A percentile compares a stretch with the other conserved stretches of the same genome.
Evolutionary conservation across 2,113 vertebrate genomes (phyloP).

Genomic region (Leptobrachium leishanense): DNA sequence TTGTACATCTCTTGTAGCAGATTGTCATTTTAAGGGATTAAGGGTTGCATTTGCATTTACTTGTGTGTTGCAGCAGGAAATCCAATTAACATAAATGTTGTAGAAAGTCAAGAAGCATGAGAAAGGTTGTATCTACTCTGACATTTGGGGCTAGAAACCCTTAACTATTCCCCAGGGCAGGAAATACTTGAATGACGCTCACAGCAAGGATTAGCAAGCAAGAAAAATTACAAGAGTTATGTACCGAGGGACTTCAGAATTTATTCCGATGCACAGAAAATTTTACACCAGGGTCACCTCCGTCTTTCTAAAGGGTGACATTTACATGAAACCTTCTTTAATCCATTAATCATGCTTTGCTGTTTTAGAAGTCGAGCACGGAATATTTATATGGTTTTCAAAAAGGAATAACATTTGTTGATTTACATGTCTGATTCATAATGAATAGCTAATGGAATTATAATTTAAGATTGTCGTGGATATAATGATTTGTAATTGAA

Average conservation of each 20-base stretch:
- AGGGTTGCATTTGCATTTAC: constrained; percentile 42
- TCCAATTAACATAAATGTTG: constrained; percentile 46
- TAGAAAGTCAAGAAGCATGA: constrained; percentile 28
- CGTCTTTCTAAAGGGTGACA: neutral
- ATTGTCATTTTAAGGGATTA: constrained; percentile 42
- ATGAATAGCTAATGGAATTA: too few species aligned
- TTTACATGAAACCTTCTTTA: constrained; percentile 1
- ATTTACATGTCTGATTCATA: too few species aligned
- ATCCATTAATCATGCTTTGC: neutral
- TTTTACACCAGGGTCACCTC: neutral
- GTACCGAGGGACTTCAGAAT: constrained; percentile 1
- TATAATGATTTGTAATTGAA: too few species aligned
- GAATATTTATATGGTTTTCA: too few species aligned
- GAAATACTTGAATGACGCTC: constrained; percentile 7
- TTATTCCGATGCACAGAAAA: neutral
- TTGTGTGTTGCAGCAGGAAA: constrained; percentile 36
- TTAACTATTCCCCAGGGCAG: constrained; percentile 28
- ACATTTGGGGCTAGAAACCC: constrained; percentile 32
- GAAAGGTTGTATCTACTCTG: constrained; percentile 39
- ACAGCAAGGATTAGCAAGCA: neutral
- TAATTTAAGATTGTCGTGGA: too few species aligned
- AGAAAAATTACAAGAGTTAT: constrained; percentile 6
- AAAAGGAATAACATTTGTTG: too few species aligned
- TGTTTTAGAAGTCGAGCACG: too few species aligned
- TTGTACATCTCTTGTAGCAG: constrained; percentile 40